phyloP scores from a whole-genome alignment of 2,888 invertebrate genomes.

The Ceriagrion tenellum region DNA sequence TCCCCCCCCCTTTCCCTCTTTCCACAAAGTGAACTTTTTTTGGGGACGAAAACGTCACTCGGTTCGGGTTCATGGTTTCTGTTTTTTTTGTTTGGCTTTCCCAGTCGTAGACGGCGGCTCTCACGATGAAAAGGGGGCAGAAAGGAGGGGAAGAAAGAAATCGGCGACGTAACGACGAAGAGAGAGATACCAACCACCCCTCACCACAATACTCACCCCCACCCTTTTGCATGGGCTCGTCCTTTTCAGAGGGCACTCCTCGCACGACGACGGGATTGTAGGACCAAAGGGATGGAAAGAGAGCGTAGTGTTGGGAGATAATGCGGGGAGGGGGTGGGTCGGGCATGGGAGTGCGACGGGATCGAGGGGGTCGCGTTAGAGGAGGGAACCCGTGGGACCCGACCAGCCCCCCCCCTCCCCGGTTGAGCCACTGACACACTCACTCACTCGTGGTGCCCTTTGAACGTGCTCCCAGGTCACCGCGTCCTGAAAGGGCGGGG shows the following conservation, averaged over 20 bases:
- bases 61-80: slow-evolving; percentile 18
- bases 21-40: slow-evolving; percentile 45
- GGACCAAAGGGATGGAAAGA: background rate
- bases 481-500: background rate
- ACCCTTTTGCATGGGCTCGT: background rate
- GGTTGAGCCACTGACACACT: slow-evolving; percentile 50
- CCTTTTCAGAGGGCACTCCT: slow-evolving; percentile 28
- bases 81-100: background rate
- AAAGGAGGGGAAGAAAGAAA: slow-evolving; percentile 53
- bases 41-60: slow-evolving; percentile 53
- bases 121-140: background rate
- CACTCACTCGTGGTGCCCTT: background rate
- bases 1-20: background rate
- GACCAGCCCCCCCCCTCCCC: background rate
- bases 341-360: background rate
- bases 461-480: background rate
- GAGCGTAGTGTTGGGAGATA: background rate
- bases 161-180: slow-evolving; percentile 49
- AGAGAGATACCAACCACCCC: slow-evolving; percentile 31
- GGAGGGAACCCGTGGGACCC: background rate
- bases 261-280: slow-evolving; percentile 13
- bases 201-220: no score
- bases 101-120: background rate
- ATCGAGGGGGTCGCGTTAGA: background rate
- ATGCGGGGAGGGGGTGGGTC: background rate